Evolutionary conservation across 2,888 invertebrate genomes (phyloP).

Genomic region (Nebria brevicollis): DNA sequence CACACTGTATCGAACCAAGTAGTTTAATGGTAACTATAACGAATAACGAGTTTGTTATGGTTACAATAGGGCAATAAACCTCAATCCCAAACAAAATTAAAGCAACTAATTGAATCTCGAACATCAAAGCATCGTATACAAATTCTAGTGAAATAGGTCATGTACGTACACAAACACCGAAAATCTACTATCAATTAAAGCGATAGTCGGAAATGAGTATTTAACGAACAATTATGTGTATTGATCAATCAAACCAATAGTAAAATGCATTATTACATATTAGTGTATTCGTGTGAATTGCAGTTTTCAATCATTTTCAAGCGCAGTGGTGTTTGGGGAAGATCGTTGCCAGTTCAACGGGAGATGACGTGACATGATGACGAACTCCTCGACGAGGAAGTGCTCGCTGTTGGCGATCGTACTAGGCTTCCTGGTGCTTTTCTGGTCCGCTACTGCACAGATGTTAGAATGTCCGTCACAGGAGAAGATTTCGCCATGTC

Average conservation of each 20-base stretch:
- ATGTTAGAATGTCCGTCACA: conserved; percentile 74
- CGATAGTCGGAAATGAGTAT: conserved; percentile 13
- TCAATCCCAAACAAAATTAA: neutral
- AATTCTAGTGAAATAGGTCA: neutral
- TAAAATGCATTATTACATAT: neutral
- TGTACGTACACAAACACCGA: neutral
- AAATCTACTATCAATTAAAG: neutral
- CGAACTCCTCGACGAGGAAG: conserved; percentile 28
- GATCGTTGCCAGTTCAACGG: conserved; percentile 6
- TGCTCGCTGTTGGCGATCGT: conserved; percentile 33
- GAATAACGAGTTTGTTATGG: neutral
- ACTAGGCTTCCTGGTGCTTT: conserved; percentile 32
- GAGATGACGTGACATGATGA: conserved; percentile 47
- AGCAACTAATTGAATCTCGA: neutral
- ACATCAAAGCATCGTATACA: neutral
- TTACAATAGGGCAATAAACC: neutral
- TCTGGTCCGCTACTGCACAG: conserved; percentile 34
- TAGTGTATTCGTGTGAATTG: neutral
- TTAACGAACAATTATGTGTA: conserved; percentile 7
- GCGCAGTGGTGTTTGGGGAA: conserved; percentile 12
- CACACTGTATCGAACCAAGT: neutral
- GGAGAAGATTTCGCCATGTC: conserved; percentile 82
- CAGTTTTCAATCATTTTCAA: neutral
- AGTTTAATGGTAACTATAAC: neutral
- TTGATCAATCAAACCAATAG: conserved; percentile 20